Base-by-base conservation (phyloP, 2,888 invertebrate species). In the Perdita meconis region DNA sequence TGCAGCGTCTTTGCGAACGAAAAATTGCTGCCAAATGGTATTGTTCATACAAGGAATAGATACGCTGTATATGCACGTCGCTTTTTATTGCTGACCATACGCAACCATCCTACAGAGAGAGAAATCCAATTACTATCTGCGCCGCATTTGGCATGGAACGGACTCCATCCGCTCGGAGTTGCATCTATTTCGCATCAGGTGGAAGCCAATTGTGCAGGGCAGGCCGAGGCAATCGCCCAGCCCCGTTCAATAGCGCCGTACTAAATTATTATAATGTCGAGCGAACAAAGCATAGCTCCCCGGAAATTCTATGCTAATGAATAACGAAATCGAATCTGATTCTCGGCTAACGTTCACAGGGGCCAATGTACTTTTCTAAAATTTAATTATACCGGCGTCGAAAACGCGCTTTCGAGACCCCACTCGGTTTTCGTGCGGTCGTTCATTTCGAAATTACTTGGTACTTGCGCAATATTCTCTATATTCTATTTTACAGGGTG, bases 261-360 rank as follows among this genome's bases (percentile, higher is more conserved):
- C 65, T 82, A 76, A 84, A 84, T 84, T 84, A 84, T 84, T 84
- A 82, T 84, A 84, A 84, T 80, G 80, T 60, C 53, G 61, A 65
- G 44, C 77, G 76, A 66, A 81, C 71, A 77, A 84, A 78, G 78
- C 77, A 57, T 64, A 63, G 63, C 75, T 71, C 40, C 44, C 53
- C 56, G 63, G 75, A 67, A 66, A 84, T 80, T 67, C 69, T 73
- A 73, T 78, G 78, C 75, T 81, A 83, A 83, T 83, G 73, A 83
- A 83, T 83, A 80, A 77, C 71, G 70, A 77, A 80, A 80, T 82
- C 68, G 68, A 76, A 70, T 68, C 66, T 55, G 72, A 64, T 50
- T 34, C 61, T 22, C 47, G 59, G 40, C n/a, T 38, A 36, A 64
- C 59, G 24, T 64, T 79, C 26, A 22, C 63, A n/a, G 44, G 19